Percentiles rank a stretch among this genome's conserved stretches.
Conservation (phyloP, 1,140 invertebrate species). For the Trichogramma pretiosum region DNA sequence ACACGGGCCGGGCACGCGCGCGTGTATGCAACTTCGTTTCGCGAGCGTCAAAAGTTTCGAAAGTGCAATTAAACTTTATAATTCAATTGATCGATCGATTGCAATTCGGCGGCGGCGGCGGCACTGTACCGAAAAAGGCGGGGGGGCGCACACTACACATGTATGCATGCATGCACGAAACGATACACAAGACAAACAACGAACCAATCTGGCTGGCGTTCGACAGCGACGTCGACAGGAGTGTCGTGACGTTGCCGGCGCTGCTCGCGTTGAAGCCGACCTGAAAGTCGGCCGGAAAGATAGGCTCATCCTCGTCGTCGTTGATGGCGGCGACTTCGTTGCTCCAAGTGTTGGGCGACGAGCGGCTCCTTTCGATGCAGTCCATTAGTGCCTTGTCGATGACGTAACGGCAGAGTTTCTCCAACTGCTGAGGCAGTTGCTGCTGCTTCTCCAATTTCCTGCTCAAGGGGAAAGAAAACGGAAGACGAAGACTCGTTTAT, state of each 20-base stretch:
- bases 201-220: slow-evolving; percentile 7
- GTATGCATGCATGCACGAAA: too few relatives aligned
- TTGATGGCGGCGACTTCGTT: slow-evolving; percentile 34
- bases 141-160: too few relatives aligned
- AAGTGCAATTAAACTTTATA: too few relatives aligned
- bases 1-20: too few relatives aligned
- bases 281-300: slow-evolving; percentile 32
- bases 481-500: too few relatives aligned
- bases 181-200: background rate
- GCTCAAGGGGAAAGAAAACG: too few relatives aligned
- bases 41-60: too few relatives aligned
- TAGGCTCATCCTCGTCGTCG: slow-evolving; percentile 37
- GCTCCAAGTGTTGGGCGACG: slow-evolving; percentile 40
- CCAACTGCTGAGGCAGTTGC: slow-evolving; percentile 55
- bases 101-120: too few relatives aligned
- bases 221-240: slow-evolving; percentile 27
- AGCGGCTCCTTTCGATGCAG: slow-evolving; percentile 51
- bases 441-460: too few relatives aligned
- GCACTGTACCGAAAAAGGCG: too few relatives aligned
- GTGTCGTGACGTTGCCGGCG: slow-evolving; percentile 22
- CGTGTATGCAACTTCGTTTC: too few relatives aligned
- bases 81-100: too few relatives aligned
- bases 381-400: slow-evolving; percentile 55
- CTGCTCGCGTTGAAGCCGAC: slow-evolving; percentile 36
- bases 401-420: slow-evolving; percentile 56